phyloP scores from a whole-genome alignment of 2,888 invertebrate genomes.

The Latrodectus elegans region DNA sequence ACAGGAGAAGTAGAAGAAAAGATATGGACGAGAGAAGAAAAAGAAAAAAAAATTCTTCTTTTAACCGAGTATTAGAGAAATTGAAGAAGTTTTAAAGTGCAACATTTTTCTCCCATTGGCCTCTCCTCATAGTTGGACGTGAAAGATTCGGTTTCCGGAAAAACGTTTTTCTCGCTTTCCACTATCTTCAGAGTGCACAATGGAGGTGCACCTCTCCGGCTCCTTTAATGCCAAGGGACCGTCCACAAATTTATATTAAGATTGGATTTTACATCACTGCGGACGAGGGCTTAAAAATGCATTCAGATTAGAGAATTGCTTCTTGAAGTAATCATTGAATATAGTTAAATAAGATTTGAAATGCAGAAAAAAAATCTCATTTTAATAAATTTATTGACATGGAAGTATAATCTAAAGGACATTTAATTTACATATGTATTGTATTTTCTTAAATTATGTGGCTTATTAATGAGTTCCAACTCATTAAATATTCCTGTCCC shows the following conservation, averaged over 20 bases:
- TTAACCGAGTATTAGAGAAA: conserved; percentile 51
- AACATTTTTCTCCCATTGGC: conserved; percentile 56
- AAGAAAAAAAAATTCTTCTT: neutral
- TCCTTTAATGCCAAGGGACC: neutral
- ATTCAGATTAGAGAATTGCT: no score
- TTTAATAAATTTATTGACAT: no score
- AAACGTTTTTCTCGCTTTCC: conserved; percentile 36
- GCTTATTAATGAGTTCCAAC: no score
- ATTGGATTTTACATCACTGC: no score
- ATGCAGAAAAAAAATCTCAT: no score
- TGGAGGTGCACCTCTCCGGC: conserved; percentile 2
- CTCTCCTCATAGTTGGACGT: conserved; percentile 18
- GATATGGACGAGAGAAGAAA: conserved; percentile 14
- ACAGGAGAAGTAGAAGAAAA: conserved; percentile 6
- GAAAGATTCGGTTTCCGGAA: conserved; percentile 36
- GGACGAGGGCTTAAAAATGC: no score
- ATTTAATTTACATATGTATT: no score
- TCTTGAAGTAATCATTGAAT: no score
- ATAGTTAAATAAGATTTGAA: no score
- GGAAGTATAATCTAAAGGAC: no score
- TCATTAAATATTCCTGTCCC: no score
- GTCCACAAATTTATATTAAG: neutral
- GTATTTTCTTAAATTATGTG: no score
- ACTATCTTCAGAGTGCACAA: conserved; percentile 21
- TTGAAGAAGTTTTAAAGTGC: conserved; percentile 60